Conservation (phyloP, 1,140 invertebrate species). For the Chlorops oryzae region DNA sequence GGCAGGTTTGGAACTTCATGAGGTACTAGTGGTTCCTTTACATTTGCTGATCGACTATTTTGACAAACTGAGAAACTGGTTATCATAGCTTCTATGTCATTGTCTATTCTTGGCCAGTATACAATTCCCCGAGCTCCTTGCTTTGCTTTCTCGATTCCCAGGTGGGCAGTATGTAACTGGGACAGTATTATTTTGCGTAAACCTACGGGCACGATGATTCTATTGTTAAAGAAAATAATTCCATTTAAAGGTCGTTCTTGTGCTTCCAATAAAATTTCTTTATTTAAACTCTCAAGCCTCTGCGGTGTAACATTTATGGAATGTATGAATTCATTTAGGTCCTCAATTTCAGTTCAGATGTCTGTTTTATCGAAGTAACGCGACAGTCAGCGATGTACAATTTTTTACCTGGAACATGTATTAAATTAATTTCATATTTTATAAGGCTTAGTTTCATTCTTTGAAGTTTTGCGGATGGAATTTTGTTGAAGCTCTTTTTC, state of each 20-base stretch:
- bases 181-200: slow-evolving; percentile 1
- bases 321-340: slow-evolving; percentile 3
- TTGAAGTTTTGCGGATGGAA: slow-evolving; percentile 31
- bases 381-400: too few species aligned
- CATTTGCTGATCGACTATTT: neutral
- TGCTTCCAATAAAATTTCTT: slow-evolving; percentile 8
- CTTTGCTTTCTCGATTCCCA: slow-evolving; percentile 8
- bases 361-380: slow-evolving; percentile 15
- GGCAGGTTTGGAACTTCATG: neutral
- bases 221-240: slow-evolving; percentile 11
- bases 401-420: slow-evolving; percentile 31
- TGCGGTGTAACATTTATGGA: slow-evolving; percentile 11
- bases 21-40: slow-evolving; percentile 1
- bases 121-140: slow-evolving; percentile 1
- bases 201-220: slow-evolving; percentile 8
- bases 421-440: slow-evolving; percentile 34
- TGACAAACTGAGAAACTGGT: neutral
- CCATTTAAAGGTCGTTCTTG: slow-evolving; percentile 7
- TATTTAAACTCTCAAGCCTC: neutral
- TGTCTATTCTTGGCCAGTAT: slow-evolving; percentile 7
- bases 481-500: too few species aligned
- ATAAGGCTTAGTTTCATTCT: slow-evolving; percentile 29
- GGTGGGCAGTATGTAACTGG: slow-evolving; percentile 1
- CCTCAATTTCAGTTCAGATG: neutral
- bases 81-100: neutral